phyloP scores from a whole-genome alignment of 30 jellyfish, hydroid and myxozoan species.

The Hydractinia echinata region DNA sequence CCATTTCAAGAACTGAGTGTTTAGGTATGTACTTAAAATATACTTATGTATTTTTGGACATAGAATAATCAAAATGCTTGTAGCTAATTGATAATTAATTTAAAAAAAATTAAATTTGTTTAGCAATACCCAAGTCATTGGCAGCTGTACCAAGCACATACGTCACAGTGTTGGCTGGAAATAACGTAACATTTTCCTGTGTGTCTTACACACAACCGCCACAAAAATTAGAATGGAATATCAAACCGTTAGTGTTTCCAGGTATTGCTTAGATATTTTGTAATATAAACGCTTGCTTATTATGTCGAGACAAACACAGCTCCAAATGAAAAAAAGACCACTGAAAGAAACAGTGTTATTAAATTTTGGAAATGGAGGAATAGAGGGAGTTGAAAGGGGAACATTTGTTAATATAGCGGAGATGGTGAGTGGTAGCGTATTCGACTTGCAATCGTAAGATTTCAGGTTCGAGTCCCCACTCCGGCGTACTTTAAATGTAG shows the following conservation, averaged over 20 bases:
- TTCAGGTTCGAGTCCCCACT: too few relatives aligned
- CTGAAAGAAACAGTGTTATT: too few relatives aligned
- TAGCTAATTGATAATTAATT: neutral
- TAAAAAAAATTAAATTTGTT: neutral
- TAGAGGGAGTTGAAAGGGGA: too few relatives aligned
- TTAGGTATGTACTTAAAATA: neutral
- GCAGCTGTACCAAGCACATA: neutral
- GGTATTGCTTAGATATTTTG: neutral
- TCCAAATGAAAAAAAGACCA: too few relatives aligned
- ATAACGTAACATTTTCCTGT: neutral
- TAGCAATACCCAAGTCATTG: neutral
- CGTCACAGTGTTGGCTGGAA: neutral
- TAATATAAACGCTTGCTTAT: too few relatives aligned
- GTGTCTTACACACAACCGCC: conserved; percentile 3
- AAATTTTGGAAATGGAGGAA: too few relatives aligned
- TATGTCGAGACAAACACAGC: too few relatives aligned
- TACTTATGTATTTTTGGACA: neutral
- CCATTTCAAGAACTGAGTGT: conserved; percentile 38
- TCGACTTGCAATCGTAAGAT: too few relatives aligned
- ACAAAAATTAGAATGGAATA: conserved; percentile 1
- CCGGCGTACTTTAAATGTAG: too few relatives aligned
- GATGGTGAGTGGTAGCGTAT: too few relatives aligned
- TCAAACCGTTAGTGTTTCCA: neutral
- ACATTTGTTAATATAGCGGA: too few relatives aligned
- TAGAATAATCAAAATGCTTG: neutral